Conservation (phyloP, 1,140 invertebrate species). For the Lordiphosa mommai region DNA sequence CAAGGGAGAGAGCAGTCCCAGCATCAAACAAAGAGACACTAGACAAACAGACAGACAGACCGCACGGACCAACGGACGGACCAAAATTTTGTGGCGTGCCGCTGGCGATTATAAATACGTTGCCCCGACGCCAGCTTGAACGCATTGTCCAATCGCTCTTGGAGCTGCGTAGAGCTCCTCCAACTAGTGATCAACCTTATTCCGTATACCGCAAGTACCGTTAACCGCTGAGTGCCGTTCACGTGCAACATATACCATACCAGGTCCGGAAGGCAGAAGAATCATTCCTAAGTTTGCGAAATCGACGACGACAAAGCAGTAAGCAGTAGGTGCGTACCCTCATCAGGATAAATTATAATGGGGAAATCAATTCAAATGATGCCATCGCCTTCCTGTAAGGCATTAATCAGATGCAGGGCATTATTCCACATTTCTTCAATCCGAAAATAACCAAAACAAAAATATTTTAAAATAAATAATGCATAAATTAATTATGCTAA, state of each 20-base stretch:
- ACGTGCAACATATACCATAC: conserved; percentile 13
- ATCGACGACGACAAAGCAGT: conserved; percentile 22
- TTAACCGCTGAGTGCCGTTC: conserved; percentile 39
- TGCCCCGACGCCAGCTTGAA: conserved; percentile 48
- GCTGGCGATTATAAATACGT: conserved; percentile 56
- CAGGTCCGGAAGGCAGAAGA: conserved; percentile 43
- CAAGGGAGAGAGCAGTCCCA: conserved; percentile 2
- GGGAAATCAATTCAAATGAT: conserved; percentile 13
- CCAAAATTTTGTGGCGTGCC: conserved; percentile 7
- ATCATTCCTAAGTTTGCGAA: conserved; percentile 26
- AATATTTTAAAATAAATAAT: not conserved
- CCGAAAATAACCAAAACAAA: not conserved
- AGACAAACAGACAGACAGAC: conserved; percentile 8
- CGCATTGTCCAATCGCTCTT: conserved; percentile 75
- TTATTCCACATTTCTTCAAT: conserved; percentile 39
- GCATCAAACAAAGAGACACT: conserved; percentile 12
- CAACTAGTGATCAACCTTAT: conserved; percentile 50
- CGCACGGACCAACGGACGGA: not conserved
- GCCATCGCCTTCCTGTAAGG: conserved; percentile 26
- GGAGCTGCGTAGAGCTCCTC: conserved; percentile 74
- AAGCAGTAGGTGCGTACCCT: conserved; percentile 52
- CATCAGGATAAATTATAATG: conserved; percentile 29
- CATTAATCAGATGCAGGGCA: conserved; percentile 17
- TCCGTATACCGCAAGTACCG: conserved; percentile 13
- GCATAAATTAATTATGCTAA: conserved; percentile 50